These are phyloP conservation scores for Scarus forsteni DNA, from an alignment of 2,797 vertebrate species.

Conservation along the genomic window DNA sequence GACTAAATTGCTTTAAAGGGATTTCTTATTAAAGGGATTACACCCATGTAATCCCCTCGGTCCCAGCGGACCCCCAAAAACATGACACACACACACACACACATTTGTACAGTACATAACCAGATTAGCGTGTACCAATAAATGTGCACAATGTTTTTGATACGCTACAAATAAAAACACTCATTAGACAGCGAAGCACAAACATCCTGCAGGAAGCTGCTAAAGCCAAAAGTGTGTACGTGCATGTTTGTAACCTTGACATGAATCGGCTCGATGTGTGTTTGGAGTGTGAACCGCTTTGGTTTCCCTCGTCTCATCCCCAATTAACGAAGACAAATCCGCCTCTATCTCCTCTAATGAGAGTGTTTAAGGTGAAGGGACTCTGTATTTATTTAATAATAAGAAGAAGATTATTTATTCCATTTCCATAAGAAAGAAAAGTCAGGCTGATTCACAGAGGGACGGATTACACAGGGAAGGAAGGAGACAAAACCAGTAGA, in stretches of 20 bases:
- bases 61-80: slow-evolving; percentile 88
- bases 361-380: slow-evolving; percentile 75
- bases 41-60: slow-evolving; percentile 92
- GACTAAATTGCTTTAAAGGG: slow-evolving; percentile 93
- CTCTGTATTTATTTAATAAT: slow-evolving; percentile 63
- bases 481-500: too few relatives aligned
- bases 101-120: slow-evolving; percentile 17
- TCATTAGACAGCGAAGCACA: slow-evolving; percentile 12
- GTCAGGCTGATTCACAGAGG: slow-evolving; percentile 41
- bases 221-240: slow-evolving; percentile 20
- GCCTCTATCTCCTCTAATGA: slow-evolving; percentile 72
- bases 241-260: slow-evolving; percentile 34
- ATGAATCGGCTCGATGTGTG: slow-evolving; percentile 4
- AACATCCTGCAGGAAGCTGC: slow-evolving; percentile 37
- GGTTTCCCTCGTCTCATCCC: slow-evolving; percentile 69
- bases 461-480: slow-evolving; percentile 34
- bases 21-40: slow-evolving; percentile 95
- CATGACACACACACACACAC: slow-evolving; percentile 58
- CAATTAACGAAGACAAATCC: slow-evolving; percentile 81
- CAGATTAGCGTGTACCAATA: slow-evolving; percentile 61
- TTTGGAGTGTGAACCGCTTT: slow-evolving; percentile 5
- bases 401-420: slow-evolving; percentile 63
- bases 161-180: slow-evolving; percentile 49
- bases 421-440: slow-evolving; percentile 63
- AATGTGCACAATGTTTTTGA: slow-evolving; percentile 47